Evolutionary conservation across 2,113 vertebrate genomes (phyloP), one percentile per base, ranked within the genome.

Genomic region (Sterna hirundo): DNA sequence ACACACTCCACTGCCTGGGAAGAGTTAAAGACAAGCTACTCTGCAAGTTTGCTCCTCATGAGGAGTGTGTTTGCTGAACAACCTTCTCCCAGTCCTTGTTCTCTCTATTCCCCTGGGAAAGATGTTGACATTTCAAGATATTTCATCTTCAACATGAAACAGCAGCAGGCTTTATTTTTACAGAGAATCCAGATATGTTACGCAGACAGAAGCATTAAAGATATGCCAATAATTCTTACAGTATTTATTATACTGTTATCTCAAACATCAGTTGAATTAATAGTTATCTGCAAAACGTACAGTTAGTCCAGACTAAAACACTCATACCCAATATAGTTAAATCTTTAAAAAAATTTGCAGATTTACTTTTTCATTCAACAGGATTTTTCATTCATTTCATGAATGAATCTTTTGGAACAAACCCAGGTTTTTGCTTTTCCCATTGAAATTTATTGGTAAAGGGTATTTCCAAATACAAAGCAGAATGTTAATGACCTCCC

Each of bases 371-470:
- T 93, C 66, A 80, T 80, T 87, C 57, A 91, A 65, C 5, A 90
- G 36, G 54, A 11, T 34, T 94, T 95, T 95, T 91, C 47, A 49
- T 22, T 49, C 47, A 49, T 49, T 49, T 49, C 54, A 90, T 97
- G 87, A 97, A 97, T 94, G 81, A 96, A 42, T 32, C 58, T 72
- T 42, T 20, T 70, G 80, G 70, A 76, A 75, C 4, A 83, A 77
- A 68, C 10, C 9, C 34, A 29, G 5, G 3, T 25, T 18, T 78
- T 58, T 80, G 46, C 27, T 88, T 88, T 94, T 62, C 58, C 66
- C 86, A 62, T 8, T 51, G 38, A 92, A 71, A 61, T 68, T 19
- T 46, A 49, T 62, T 52, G 60, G 54, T 88, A 90, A 84, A 82
- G 15, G 14, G 3, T 34, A 88, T 97, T 97, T 95, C 93, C 72